Evolutionary conservation across 2,888 invertebrate species (phyloP), one percentile per base, ranked within the genome.

Genomic region (Netelia virgata): DNA sequence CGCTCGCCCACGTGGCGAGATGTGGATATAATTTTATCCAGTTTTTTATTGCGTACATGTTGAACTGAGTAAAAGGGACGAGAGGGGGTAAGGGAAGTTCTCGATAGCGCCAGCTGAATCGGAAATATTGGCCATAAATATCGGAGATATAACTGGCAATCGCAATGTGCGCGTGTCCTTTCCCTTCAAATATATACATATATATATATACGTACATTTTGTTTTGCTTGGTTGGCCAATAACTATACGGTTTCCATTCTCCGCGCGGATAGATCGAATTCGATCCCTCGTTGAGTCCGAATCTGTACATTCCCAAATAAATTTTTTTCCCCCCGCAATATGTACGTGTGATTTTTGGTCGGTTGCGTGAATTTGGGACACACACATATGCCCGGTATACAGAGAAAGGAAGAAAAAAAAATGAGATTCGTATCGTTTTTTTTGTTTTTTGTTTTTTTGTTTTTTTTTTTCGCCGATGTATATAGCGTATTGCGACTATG

Each of bases 111-210:
- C 92, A 91, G 92, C 92, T 92, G 93, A 92, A 93, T 92, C 92
- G 93, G 93, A 93, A 93, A 93, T 93, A 93, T 93, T 92, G 93
- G 91, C 92, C 93, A 93, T 93, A 93, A 93, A 93, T 93, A 93
- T 93, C 90, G 91, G 91, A 92, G 92, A 93, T 93, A 93, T 84
- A 82, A 74, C 83, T 83, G 74, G 83, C 73, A 79, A 79, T 79
- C 53, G 68, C 55, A 63, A 18, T 74, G 63, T 55, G 41, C 43
- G 28, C 53, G 69, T 61, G n/a, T 66, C 61, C n/a, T 61, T 20
- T 61, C 41, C 20, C 61, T 68, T 50, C 53, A 36, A 18, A 72
- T 14, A 64, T 59, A 73, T 50, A 70, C 28, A 73, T 50, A 14
- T 11, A n/a, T 14, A 50, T n/a, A 50, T 50, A 14, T 50, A 50